These are phyloP conservation scores for Samia ricini DNA, from an alignment of 1,140 invertebrate species.

Conservation along the genomic window DNA sequence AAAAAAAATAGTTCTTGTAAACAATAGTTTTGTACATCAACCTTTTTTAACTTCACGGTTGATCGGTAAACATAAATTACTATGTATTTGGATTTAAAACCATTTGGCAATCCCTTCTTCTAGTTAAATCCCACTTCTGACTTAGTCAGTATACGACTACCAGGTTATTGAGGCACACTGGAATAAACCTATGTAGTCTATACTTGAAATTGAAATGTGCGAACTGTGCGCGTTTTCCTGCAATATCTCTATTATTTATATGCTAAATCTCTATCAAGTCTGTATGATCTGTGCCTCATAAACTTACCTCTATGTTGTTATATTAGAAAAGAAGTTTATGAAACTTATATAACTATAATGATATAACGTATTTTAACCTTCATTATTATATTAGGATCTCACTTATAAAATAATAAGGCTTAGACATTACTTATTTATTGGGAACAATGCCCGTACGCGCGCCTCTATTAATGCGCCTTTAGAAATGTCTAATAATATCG, in stretches of 20 bases:
- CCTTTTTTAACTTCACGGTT: no score
- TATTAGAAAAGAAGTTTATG: conserved; percentile 34
- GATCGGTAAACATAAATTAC: no score
- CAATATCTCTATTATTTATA: background rate
- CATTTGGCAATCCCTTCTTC: background rate
- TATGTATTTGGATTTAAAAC: no score
- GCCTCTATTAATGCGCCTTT: no score
- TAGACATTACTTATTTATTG: conserved; percentile 12
- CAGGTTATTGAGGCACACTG: background rate
- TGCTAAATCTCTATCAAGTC: background rate
- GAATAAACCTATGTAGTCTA: background rate
- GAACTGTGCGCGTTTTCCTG: no score
- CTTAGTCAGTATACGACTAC: conserved; percentile 30
- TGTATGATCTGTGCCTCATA: background rate
- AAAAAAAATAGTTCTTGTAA: no score
- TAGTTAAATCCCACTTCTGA: conserved; percentile 18
- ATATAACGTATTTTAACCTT: conserved; percentile 32
- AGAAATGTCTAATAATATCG: no score
- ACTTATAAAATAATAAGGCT: conserved; percentile 60
- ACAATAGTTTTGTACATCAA: no score
- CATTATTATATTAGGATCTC: conserved; percentile 54
- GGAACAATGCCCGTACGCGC: background rate
- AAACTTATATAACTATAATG: conserved; percentile 37
- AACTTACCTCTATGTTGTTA: background rate
- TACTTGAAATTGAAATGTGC: background rate